Evolutionary conservation across 2,888 invertebrate genomes (phyloP), one percentile per base, ranked within the genome.

Genomic region (Cataglyphis albicans): DNA sequence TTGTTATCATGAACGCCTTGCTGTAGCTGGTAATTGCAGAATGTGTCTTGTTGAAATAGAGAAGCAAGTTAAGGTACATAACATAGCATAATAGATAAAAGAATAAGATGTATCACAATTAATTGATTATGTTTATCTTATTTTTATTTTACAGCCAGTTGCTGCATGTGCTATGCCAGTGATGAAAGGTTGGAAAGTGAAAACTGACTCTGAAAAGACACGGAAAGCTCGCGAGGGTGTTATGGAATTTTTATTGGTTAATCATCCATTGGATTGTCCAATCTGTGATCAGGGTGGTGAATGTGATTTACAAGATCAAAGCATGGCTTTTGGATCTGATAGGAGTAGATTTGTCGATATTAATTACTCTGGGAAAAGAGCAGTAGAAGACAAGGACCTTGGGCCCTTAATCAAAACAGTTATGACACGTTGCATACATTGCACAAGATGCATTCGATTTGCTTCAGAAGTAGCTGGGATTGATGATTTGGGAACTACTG

Each of bases 81-180:
- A 73, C 10, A 35, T 9, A 70, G 18, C 7, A 29, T 1, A 15
- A 35, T 18, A 9, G 2, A 9, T 2, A 65, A 76, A 57, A 35
- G 1, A n/a, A 41, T 32, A 65, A 55, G 38, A 12, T 32, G 9
- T 1, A 3, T 44, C 0, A 2, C 21, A 41, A 25, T 38, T 25
- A 29, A 35, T 44, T 32, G 7, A 59, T 25, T 44, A 21, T 38
- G 55, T 0, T 52, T 75, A 1, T 75, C 7, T 55, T 55, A 57
- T 68, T 68, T 41, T 18, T 25, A 65, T 32, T 21, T 59, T 59
- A n/a, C 7, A 80, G 78, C 78, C 78, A 10, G 98, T 99, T 0
- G 99, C 99, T 10, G 99, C 99, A 0, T 99, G 99, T 95, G 99
- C 99, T 18, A 99, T 99, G 99, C 99, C 99, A 0, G 99, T 99